Percentiles rank a stretch among this genome's conserved stretches.
Conservation (phyloP, 2,888 invertebrate species). For the Synanthedon myopaeformis region DNA sequence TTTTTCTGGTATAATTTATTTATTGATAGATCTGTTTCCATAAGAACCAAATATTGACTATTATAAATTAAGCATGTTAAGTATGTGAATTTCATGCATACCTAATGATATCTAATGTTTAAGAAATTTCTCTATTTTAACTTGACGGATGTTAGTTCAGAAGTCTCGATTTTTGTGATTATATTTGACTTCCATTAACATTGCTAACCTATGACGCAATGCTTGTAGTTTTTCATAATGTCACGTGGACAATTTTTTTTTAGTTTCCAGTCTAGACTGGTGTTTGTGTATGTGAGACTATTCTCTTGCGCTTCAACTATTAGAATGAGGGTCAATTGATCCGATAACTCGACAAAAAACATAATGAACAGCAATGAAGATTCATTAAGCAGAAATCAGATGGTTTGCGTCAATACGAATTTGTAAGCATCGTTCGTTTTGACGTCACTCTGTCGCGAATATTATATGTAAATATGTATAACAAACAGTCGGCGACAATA, state of each 20-base stretch:
- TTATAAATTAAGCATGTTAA: too few relatives aligned
- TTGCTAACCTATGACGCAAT: not conserved
- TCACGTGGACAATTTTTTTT: not conserved
- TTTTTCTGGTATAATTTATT: too few relatives aligned
- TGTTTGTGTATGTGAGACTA: conserved; percentile 19
- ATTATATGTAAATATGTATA: too few relatives aligned
- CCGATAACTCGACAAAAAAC: conserved; percentile 48
- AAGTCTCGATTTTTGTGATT: not conserved
- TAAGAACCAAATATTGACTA: too few relatives aligned
- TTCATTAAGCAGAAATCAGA: conserved; percentile 34
- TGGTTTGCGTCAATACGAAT: conserved; percentile 43
- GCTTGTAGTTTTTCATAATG: not conserved
- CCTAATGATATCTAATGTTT: not conserved
- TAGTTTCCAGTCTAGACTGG: not conserved
- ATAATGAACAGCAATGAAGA: conserved; percentile 51
- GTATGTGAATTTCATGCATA: not conserved
- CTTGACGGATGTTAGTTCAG: not conserved
- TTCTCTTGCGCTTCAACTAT: conserved; percentile 30
- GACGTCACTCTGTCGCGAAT: conserved; percentile 23
- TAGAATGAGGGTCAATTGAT: conserved; percentile 48
- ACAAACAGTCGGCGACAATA: too few relatives aligned
- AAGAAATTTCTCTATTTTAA: not conserved
- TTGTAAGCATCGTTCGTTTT: conserved; percentile 14
- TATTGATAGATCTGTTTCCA: too few relatives aligned
- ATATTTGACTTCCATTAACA: not conserved